Percentiles rank a stretch among this genome's conserved stretches.
Conservation (phyloP, 2,888 invertebrate genomes). For the Heteromyza rotundicornis region DNA sequence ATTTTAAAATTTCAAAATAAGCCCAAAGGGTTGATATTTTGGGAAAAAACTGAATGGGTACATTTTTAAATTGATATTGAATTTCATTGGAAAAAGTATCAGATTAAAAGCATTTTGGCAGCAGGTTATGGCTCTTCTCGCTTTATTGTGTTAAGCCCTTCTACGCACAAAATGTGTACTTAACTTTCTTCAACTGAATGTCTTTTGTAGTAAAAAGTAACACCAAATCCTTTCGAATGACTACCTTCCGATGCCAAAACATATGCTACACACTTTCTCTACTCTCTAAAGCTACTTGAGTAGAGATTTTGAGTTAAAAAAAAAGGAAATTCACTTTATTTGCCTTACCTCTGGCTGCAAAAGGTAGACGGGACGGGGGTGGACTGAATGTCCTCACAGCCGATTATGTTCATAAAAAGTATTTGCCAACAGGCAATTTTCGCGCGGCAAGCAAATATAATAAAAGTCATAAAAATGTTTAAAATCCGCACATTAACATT, state of each 20-base stretch:
- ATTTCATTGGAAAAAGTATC: background rate
- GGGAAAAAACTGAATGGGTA: background rate
- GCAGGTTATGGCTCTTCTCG: no score
- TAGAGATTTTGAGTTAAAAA: background rate
- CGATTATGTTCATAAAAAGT: slow-evolving; percentile 33
- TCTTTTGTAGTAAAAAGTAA: background rate
- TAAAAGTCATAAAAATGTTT: slow-evolving; percentile 55
- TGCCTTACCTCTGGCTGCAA: background rate
- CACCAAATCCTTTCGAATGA: slow-evolving; percentile 11
- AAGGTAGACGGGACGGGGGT: background rate
- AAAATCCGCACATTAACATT: slow-evolving; percentile 39
- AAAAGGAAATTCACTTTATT: background rate
- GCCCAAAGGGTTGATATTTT: slow-evolving; percentile 30
- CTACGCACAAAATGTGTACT: background rate
- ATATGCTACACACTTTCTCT: slow-evolving; percentile 4
- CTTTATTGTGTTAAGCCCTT: no score
- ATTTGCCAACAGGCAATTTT: slow-evolving; percentile 27
- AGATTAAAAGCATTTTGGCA: background rate
- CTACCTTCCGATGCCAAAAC: background rate
- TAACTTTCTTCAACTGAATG: background rate
- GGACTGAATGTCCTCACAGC: slow-evolving; percentile 21
- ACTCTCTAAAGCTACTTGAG: no score
- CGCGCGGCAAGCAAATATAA: slow-evolving; percentile 44
- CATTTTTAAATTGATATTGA: background rate
- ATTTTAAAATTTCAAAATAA: background rate